phyloP scores from a whole-genome alignment of 2,888 invertebrate species.

The Parelbella ahira region DNA sequence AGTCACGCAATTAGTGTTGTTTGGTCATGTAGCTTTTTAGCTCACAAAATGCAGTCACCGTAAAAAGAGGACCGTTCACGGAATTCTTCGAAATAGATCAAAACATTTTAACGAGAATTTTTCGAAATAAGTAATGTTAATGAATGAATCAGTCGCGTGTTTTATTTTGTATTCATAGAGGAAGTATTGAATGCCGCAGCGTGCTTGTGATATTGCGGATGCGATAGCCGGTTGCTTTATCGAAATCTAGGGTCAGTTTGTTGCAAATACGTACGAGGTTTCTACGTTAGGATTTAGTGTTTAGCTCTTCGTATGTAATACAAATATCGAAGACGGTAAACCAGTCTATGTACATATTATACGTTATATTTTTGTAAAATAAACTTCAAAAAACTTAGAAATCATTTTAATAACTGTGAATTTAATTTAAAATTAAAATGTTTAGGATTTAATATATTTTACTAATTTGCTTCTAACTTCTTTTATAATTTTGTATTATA shows the following conservation, averaged over 20 bases:
- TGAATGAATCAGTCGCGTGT: constrained; percentile 49
- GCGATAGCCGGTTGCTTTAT: constrained; percentile 8
- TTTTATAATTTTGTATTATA: too few species aligned
- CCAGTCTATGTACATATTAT: too few species aligned
- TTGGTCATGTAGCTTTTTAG: constrained; percentile 36
- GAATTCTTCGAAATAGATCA: constrained; percentile 61
- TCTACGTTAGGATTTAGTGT: constrained; percentile 17
- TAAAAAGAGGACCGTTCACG: constrained; percentile 43
- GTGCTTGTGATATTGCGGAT: constrained; percentile 13
- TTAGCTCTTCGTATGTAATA: too few species aligned
- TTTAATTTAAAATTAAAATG: too few species aligned
- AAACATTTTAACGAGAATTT: constrained; percentile 73
- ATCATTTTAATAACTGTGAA: too few species aligned
- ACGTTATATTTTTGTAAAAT: too few species aligned
- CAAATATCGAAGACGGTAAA: too few species aligned
- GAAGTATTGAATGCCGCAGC: constrained; percentile 61
- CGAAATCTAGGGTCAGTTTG: constrained; percentile 13
- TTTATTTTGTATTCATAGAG: constrained; percentile 47
- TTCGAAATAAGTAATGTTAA: constrained; percentile 48
- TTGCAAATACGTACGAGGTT: constrained; percentile 3
- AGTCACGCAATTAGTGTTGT: constrained; percentile 28
- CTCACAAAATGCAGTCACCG: constrained; percentile 46
- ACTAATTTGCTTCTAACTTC: too few species aligned
- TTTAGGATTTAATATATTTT: too few species aligned
- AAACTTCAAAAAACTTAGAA: too few species aligned